Base-by-base conservation (phyloP, 2,113 vertebrate species). In the Rynchops niger region DNA sequence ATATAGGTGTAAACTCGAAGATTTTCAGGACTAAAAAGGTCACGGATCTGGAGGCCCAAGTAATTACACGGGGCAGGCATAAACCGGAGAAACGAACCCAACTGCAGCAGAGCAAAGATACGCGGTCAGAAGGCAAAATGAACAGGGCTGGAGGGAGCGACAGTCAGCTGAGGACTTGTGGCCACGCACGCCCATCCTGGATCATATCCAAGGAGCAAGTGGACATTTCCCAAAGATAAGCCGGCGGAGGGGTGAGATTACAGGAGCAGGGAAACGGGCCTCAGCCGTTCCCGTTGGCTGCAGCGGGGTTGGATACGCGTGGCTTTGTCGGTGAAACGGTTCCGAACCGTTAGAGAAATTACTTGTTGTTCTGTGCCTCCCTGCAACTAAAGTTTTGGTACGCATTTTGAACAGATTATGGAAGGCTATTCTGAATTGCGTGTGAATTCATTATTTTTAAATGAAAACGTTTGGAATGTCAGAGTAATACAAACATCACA, bases 201-300 rank as follows among this genome's bases (percentile, higher is more conserved):
- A 95, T 59, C 11, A 11, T 4, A 36, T 55, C 91, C 95, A 89
- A 30, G 70, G 91, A 87, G 83, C 91, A 95, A 96, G 91, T 94
- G 95, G 93, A 82, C 89, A 25, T 91, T 96, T 97, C 96, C 95
- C 96, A 85, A 82, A 96, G 87, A 94, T 91, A 91, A 96, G 36
- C 40, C 85, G 89, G 78, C 73, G 76, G 84, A 91, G 52, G 67
- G 47, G 7, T 84, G 89, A 82, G 83, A 29, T 88, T 78, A 36
- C 77, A 78, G 58, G 56, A 81, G 63, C 42, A 45, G 78, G 56
- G 61, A 59, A 71, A 67, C 3, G 6, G 78, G 42, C 29, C 61
- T n/a, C 47, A 30, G 47, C 19, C 2, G 2, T 50, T 73, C 16
- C 85, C 38, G 27, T 63, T 61, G 65, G 58, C 45, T 66, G 29